These are phyloP conservation scores for Caenorhabditis sp. DNA, from an alignment of 2,888 invertebrate species.

Conservation along the genomic window DNA sequence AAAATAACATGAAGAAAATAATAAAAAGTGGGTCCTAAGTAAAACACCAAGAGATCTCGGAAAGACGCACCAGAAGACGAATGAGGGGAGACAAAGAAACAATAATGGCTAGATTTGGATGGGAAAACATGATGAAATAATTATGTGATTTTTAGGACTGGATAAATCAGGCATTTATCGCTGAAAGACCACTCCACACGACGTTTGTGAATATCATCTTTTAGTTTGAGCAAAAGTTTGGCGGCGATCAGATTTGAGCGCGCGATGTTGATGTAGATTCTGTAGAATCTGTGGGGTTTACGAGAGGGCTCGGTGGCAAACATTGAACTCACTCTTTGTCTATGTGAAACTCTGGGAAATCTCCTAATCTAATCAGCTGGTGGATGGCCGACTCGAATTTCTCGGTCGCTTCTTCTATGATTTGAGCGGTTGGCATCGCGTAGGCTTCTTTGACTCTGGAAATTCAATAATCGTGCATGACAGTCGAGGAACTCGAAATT, in stretches of 20 bases:
- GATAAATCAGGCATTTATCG: conserved; percentile 14
- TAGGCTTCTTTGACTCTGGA: background rate
- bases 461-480: background rate
- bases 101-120: background rate
- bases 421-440: background rate
- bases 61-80: conserved; percentile 4
- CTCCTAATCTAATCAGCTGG: conserved; percentile 6
- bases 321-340: conserved; percentile 11
- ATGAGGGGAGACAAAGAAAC: conserved; percentile 3
- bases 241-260: conserved; percentile 15
- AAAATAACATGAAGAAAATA: background rate
- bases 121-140: background rate
- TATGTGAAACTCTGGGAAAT: background rate
- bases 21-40: background rate
- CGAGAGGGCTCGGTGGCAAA: too few species aligned
- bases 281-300: conserved; percentile 3
- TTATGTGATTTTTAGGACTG: conserved; percentile 12
- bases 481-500: too few species aligned
- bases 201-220: background rate
- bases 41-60: background rate
- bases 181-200: conserved; percentile 14
- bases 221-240: conserved; percentile 9
- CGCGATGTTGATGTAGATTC: conserved; percentile 5
- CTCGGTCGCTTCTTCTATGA: background rate
- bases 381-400: background rate